A percentile compares a stretch with the other conserved stretches of the same genome.
Evolutionary conservation across 2,797 vertebrate genomes (phyloP).

Genomic region (Cuniculus paca): DNA sequence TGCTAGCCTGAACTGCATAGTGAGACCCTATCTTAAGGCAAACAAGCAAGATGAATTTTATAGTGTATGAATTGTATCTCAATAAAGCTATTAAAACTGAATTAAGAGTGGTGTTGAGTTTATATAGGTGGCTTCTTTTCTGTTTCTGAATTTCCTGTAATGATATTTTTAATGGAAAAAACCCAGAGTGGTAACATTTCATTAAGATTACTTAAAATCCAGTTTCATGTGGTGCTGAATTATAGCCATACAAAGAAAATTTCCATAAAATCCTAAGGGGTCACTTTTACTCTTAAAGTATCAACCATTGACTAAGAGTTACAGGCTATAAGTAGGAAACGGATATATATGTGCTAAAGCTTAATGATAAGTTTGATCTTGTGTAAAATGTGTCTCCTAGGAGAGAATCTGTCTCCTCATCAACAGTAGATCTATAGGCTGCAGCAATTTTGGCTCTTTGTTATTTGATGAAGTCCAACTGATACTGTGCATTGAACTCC

Average conservation of each 20-base stretch:
- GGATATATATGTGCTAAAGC: background rate
- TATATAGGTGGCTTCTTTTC: background rate
- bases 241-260: conserved; percentile 79
- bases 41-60: background rate
- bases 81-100: conserved; percentile 30
- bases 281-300: conserved; percentile 76
- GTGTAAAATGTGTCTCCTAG: conserved; percentile 71
- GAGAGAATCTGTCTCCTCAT: conserved; percentile 75
- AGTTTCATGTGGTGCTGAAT: conserved; percentile 79
- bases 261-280: conserved; percentile 75
- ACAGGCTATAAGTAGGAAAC: conserved; percentile 71
- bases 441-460: conserved; percentile 56
- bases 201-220: conserved; percentile 79
- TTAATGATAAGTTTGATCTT: conserved; percentile 80
- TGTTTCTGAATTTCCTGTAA: conserved; percentile 13
- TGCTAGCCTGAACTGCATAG: background rate
- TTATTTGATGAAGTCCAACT: background rate
- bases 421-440: conserved; percentile 76
- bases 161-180: conserved; percentile 49
- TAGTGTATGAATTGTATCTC: conserved; percentile 29
- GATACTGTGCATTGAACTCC: background rate
- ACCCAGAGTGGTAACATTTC: conserved; percentile 73
- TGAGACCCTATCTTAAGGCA: background rate
- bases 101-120: background rate
- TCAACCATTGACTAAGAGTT: background rate